These are phyloP conservation scores for Eilema depressum DNA, from an alignment of 2,888 invertebrate genomes.

Conservation along the genomic window DNA sequence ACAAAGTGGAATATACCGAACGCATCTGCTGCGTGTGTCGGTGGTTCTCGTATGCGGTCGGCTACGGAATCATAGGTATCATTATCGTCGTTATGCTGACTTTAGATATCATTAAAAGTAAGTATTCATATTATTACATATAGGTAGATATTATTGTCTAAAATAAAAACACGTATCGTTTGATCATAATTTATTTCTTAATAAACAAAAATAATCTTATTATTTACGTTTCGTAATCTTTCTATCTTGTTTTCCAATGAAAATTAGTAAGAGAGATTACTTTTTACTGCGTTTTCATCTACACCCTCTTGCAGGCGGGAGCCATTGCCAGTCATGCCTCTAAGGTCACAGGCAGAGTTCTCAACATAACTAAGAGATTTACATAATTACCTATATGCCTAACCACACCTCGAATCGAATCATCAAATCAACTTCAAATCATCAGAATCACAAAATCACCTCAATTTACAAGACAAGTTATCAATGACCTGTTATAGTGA, in stretches of 20 bases:
- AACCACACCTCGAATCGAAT: background rate
- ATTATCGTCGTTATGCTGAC: too few species aligned
- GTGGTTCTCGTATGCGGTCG: too few species aligned
- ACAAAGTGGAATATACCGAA: too few species aligned
- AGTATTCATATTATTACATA: too few species aligned
- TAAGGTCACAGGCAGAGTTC: conserved; percentile 13
- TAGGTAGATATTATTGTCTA: background rate
- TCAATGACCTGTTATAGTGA: too few species aligned
- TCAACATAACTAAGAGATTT: conserved; percentile 8
- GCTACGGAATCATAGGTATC: too few species aligned
- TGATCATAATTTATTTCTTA: conserved; percentile 38
- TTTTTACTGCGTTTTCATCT: conserved; percentile 74
- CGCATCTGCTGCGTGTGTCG: too few species aligned
- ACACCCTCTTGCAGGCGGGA: conserved; percentile 26
- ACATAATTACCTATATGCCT: background rate
- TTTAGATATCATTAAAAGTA: too few species aligned
- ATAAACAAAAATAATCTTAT: conserved; percentile 22
- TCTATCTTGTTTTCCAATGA: conserved; percentile 61
- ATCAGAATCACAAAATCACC: background rate
- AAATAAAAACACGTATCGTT: conserved; percentile 25
- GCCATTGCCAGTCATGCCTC: background rate
- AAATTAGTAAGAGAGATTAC: conserved; percentile 62
- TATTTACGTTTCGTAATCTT: conserved; percentile 39
- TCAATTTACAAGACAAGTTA: too few species aligned
- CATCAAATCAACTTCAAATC: too few species aligned